A percentile compares a stretch with the other conserved stretches of the same genome.
phyloP scores from a whole-genome alignment of 2,113 vertebrate species.

The Prinia subflava region DNA sequence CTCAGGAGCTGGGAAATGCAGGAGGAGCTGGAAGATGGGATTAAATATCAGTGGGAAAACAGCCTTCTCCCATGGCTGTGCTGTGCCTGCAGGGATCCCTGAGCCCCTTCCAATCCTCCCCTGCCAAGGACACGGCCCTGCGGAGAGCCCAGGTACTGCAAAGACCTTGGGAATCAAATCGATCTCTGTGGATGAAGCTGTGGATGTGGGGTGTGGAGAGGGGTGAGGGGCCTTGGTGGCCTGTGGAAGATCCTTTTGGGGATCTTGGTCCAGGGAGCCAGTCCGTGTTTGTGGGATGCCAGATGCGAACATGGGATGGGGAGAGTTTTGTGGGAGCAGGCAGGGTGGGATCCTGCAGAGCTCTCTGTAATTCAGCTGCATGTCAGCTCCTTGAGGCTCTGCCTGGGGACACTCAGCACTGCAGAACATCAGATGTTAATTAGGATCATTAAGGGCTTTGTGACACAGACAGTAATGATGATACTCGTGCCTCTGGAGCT shows the following conservation, averaged over 20 bases:
- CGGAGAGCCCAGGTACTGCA: not conserved
- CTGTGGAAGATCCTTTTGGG: not conserved
- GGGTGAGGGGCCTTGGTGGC: not conserved
- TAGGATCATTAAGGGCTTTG: constrained; percentile 8
- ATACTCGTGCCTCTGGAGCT: not conserved
- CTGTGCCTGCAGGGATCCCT: not conserved
- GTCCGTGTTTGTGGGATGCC: fast-evolving
- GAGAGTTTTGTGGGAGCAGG: not conserved
- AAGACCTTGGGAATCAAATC: not conserved
- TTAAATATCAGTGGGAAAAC: not conserved
- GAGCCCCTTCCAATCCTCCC: not conserved
- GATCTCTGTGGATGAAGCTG: not conserved
- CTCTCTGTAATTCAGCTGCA: not conserved
- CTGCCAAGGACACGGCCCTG: not conserved
- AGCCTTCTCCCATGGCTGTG: not conserved
- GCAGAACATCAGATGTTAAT: not conserved
- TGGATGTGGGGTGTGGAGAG: not conserved
- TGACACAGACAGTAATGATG: not conserved
- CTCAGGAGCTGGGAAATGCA: not conserved
- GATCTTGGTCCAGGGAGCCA: fast-evolving
- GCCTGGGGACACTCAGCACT: not conserved
- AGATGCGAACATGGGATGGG: fast-evolving
- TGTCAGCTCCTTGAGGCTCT: not conserved
- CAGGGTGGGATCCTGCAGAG: not conserved
- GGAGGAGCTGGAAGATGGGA: not conserved